phyloP scores from a whole-genome alignment of 2,797 vertebrate species.

The Microctenopoma lineatum region DNA sequence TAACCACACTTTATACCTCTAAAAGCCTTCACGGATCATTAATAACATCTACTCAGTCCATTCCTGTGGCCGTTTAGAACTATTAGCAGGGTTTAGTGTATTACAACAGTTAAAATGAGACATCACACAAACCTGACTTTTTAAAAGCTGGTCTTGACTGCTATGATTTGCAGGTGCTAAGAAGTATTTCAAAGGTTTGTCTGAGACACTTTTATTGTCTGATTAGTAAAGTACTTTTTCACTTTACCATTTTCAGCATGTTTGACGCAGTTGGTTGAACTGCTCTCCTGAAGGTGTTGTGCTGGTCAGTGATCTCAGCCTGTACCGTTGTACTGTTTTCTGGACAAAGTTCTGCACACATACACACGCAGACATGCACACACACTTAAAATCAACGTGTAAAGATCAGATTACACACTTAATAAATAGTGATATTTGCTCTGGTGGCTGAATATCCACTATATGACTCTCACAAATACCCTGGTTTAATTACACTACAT shows the following conservation, averaged over 20 bases:
- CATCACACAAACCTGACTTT: neutral
- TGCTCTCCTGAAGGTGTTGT: slow-evolving; percentile 72
- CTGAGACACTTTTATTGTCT: neutral
- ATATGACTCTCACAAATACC: slow-evolving; percentile 48
- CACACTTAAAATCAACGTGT: slow-evolving; percentile 5
- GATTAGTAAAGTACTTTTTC: slow-evolving; percentile 3
- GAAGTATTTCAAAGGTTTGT: neutral
- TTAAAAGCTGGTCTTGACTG: slow-evolving; percentile 1
- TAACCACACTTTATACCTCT: too few relatives aligned
- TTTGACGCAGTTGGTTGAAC: slow-evolving; percentile 72
- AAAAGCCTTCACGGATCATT: neutral
- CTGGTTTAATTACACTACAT: slow-evolving; percentile 57
- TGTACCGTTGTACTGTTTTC: slow-evolving; percentile 48
- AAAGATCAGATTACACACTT: slow-evolving; percentile 52
- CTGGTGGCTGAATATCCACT: slow-evolving; percentile 13
- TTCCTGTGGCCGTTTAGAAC: neutral
- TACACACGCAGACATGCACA: slow-evolving; percentile 17
- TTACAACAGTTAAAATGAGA: neutral
- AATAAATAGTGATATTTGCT: slow-evolving; percentile 49
- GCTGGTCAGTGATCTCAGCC: slow-evolving; percentile 68
- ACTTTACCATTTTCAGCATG: slow-evolving; percentile 82
- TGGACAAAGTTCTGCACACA: slow-evolving; percentile 67
- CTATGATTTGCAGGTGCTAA: neutral
- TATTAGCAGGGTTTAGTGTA: neutral
- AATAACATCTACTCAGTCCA: neutral